Conservation (phyloP, 1,140 invertebrate species). For the Drosophila sp. region DNA sequence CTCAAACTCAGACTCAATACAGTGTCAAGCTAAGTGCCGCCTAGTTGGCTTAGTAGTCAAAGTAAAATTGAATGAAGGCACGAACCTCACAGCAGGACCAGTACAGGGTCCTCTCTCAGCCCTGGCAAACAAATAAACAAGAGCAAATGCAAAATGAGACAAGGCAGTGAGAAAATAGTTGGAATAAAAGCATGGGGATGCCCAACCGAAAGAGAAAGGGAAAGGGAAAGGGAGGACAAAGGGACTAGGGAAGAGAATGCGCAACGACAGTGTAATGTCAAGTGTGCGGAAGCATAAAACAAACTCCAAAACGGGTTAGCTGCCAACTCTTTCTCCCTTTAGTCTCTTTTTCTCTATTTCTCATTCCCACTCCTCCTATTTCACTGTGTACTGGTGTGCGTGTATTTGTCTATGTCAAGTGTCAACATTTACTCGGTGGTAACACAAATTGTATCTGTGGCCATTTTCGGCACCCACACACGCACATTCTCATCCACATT, state of each 20-base stretch:
- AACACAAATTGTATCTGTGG: constrained; percentile 81
- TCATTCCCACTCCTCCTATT: not conserved
- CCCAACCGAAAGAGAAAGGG: constrained; percentile 1
- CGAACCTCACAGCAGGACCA: constrained; percentile 34
- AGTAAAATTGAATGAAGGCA: constrained; percentile 80
- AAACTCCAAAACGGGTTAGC: constrained; percentile 77
- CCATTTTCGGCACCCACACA: constrained; percentile 64
- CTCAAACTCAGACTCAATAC: not conserved
- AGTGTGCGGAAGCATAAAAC: constrained; percentile 81
- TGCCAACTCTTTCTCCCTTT: constrained; percentile 49
- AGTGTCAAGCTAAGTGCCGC: constrained; percentile 15
- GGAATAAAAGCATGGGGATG: constrained; percentile 3
- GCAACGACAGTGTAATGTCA: constrained; percentile 75
- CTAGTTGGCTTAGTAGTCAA: constrained; percentile 63
- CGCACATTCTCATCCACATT: constrained; percentile 17
- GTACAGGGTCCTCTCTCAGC: not conserved
- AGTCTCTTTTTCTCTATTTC: constrained; percentile 18
- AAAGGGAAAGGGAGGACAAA: not conserved
- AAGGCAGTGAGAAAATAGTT: constrained; percentile 24
- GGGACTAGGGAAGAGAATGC: constrained; percentile 29
- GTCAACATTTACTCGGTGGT: constrained; percentile 81
- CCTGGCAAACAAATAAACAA: constrained; percentile 34
- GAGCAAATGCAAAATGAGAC: constrained; percentile 35
- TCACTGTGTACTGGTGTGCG: not conserved
- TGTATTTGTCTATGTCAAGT: constrained; percentile 81